Base-by-base conservation (phyloP, 1,140 invertebrate genomes). In the Zophobas morio region DNA sequence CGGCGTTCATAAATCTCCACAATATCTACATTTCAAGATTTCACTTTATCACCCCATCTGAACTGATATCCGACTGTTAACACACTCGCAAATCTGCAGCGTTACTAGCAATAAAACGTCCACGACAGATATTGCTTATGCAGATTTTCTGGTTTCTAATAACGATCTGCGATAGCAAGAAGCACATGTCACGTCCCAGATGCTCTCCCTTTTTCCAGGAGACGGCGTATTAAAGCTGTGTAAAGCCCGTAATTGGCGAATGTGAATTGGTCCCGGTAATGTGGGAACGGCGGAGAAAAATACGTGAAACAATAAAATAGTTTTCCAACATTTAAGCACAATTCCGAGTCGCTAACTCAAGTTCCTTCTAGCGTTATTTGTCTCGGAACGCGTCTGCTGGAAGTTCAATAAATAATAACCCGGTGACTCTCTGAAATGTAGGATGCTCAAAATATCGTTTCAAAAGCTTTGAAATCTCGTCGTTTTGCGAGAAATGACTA, bases 61-160 rank as follows among this genome's bases (percentile, higher is more conserved):
- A 42, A 66, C 42, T 40, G 60, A 66, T 42, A 66, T 66, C 60
- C 39, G 60, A 20, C 60, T 66, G 37, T 66, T 66, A 66, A 66
- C 60, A 42, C 60, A 20, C 37, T 20, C 20, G 20, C 56, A 60
- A 36, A 66, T 32, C 8, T 42, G 60, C 8, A 5, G 6, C 20
- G 39, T 66, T 35, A 8, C n/a, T 60, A 20, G 56, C 35, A 66
- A 66, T 66, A 66, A 66, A 66, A 66, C 36, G 35, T 36, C 20
- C 37, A 42, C 53, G 56, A 66, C 60, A 36, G 60, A 66, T 66
- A 66, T 66, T 66, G 60, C 60, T 66, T 66, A 66, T 66, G 60
- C 60, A 66, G 60, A 66, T 66, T 32, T 20, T 51, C n/a, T 32
- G 56, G 53, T 54, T 54, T 42, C 33, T 66, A 66, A 66, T 66